Evolutionary conservation across 2,888 invertebrate species (phyloP), one percentile per base, ranked within the genome.

Genomic region (Brachyptera risi): DNA sequence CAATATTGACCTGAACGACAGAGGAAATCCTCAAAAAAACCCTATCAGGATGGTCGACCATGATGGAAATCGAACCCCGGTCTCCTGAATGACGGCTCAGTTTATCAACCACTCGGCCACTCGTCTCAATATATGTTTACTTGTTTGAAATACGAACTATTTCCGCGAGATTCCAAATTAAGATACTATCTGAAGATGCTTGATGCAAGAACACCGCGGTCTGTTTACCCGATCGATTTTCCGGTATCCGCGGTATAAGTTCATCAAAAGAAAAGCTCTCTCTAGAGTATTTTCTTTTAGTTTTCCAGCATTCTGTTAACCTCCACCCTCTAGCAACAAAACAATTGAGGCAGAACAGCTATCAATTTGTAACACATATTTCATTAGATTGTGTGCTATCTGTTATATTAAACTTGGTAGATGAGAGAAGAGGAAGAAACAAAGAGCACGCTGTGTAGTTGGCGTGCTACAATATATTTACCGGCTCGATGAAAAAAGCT

Each of bases 101-200:
- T n/a, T n/a, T n/a, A n/a, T n/a, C n/a, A n/a, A n/a, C n/a, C n/a
- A n/a, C n/a, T n/a, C n/a, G n/a, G n/a, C n/a, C n/a, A n/a, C n/a
- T n/a, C n/a, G n/a, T n/a, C n/a, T n/a, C n/a, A 31, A 11, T 24
- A 7, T 11, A 24, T 47, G 47, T 24, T 47, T 17, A 15, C 51
- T 31, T 31, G 31, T 51, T 51, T 31, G 31, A n/a, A n/a, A n/a
- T n/a, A n/a, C n/a, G n/a, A n/a, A n/a, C n/a, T n/a, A n/a, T n/a
- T n/a, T n/a, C 51, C 35, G 37, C 54, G 54, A 54, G 54, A 54
- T 54, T 37, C 21, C 21, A 37, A 54, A 54, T 54, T 54, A 54
- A 54, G 54, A 54, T 54, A 17, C 23, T 37, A 35, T 3, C 31
- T 19, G 54, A 19, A 11, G 47, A 23, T 47, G 24, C 47, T n/a